A percentile compares a stretch with the other conserved stretches of the same genome.
These are phyloP conservation scores for Zosterops hypoxanthus DNA, from an alignment of 2,113 vertebrate genomes.

Conservation along the genomic window DNA sequence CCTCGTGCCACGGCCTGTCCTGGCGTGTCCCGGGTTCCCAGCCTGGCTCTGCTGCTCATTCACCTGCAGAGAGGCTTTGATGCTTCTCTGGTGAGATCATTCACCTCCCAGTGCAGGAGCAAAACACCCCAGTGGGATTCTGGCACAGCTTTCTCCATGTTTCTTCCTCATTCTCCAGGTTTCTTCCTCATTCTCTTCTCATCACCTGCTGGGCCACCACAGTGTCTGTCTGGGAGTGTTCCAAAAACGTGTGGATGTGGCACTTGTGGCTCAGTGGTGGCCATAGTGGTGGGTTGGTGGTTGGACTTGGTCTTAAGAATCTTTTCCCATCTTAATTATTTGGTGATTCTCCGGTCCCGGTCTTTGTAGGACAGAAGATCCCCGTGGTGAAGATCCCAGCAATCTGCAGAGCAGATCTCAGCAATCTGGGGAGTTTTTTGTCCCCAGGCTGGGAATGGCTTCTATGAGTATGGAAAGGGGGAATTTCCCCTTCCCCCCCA, in stretches of 20 bases:
- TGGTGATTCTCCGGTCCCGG: background rate
- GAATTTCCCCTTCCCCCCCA: background rate
- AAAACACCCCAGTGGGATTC: background rate
- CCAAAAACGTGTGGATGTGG: background rate
- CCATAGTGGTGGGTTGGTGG: background rate
- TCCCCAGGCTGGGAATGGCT: background rate
- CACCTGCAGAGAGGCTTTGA: conserved; percentile 48
- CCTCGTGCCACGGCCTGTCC: background rate
- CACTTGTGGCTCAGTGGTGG: background rate
- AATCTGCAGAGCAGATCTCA: background rate
- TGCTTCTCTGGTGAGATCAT: conserved; percentile 34
- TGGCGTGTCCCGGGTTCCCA: background rate
- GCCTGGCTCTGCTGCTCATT: conserved; percentile 43
- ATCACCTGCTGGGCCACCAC: background rate
- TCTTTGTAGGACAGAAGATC: background rate
- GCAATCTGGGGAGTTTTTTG: background rate
- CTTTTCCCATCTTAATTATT: no score
- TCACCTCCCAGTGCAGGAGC: background rate
- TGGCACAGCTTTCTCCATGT: accelerated
- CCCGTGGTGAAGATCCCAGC: background rate
- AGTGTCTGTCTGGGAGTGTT: background rate
- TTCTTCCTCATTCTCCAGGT: background rate
- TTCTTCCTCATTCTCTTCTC: background rate
- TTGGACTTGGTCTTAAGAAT: background rate
- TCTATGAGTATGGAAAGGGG: background rate